Evolutionary conservation across 2,797 vertebrate genomes (phyloP).

Genomic region (Valencia hispanica): DNA sequence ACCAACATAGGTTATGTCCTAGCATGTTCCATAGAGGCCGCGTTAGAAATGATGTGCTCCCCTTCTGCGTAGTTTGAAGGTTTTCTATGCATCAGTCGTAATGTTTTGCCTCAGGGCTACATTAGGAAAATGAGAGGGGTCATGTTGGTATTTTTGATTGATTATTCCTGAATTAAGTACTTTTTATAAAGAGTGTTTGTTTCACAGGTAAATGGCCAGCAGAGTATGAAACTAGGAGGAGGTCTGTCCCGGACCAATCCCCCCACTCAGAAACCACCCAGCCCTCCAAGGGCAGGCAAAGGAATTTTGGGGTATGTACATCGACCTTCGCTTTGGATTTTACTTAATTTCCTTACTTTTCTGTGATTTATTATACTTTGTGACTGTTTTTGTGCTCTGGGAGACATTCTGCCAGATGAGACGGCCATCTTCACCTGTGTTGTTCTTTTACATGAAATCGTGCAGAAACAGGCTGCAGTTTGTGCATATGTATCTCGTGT

Average conservation of each 20-base stretch:
- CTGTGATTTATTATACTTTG: background rate
- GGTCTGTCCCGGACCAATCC: slow-evolving; percentile 89
- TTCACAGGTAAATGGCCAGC: slow-evolving; percentile 88
- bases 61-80: background rate
- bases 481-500: slow-evolving; percentile 16
- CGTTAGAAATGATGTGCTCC: too few relatives aligned
- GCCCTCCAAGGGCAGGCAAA: slow-evolving; percentile 90
- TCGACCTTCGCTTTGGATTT: background rate
- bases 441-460: background rate
- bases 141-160: background rate
- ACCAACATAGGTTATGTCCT: too few relatives aligned
- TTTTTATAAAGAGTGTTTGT: background rate
- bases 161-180: background rate
- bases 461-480: background rate
- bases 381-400: background rate
- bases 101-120: background rate
- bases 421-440: background rate
- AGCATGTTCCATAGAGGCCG: too few relatives aligned
- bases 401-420: background rate
- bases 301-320: slow-evolving; percentile 90
- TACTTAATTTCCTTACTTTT: background rate
- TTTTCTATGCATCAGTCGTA: background rate
- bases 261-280: slow-evolving; percentile 94
- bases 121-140: background rate
- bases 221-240: slow-evolving; percentile 90